Base-by-base conservation (phyloP, 2,113 vertebrate species). In the Ornithorhynchus anatinus region DNA sequence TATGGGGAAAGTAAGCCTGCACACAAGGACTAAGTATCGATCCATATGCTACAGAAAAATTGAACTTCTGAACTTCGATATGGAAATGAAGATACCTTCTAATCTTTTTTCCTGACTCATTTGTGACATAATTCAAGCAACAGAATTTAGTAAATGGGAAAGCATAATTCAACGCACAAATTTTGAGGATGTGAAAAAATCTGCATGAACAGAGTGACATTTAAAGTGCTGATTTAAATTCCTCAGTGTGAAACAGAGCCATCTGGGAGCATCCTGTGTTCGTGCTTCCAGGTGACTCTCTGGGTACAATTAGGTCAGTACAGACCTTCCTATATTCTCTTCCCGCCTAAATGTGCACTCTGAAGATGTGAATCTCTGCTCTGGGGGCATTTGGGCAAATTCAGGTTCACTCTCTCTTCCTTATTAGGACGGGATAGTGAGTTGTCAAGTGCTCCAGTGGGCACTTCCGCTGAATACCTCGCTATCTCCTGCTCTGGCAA, bases 181-280 rank as follows among this genome's bases (percentile, higher is more conserved):
- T 14, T 66, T 53, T 31, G 47, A 63, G 23, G 9, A 15, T 48
- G 14, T 32, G n/a, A 70, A 84, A 89, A 63, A 59, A 82, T 56
- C n/a, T 45, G 39, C 38, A 77, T 59, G 70, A 85, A 79, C 74
- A 87, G 25, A 84, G 59, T 81, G 81, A 87, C 80, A 90, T 88
- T 89, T 73, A 80, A 72, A 88, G 86, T 69, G 71, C 48, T 85
- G 70, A 85, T 91, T 89, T 82, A 79, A 82, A 85, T 84, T 79
- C 61, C 80, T 84, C 63, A 71, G 75, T 84, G 86, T 85, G 85
- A 89, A 79, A 84, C 81, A 86, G 77, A 87, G 54, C 86, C 84
- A 89, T 89, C 69, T 91, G 77, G 76, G 71, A 87, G 80, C 79
- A 60, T 79, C 63, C 80, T 80, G 66, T 75, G 71, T 78, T 71